phyloP scores from a whole-genome alignment of 2,797 vertebrate species.

The Siniperca scherzeri region DNA sequence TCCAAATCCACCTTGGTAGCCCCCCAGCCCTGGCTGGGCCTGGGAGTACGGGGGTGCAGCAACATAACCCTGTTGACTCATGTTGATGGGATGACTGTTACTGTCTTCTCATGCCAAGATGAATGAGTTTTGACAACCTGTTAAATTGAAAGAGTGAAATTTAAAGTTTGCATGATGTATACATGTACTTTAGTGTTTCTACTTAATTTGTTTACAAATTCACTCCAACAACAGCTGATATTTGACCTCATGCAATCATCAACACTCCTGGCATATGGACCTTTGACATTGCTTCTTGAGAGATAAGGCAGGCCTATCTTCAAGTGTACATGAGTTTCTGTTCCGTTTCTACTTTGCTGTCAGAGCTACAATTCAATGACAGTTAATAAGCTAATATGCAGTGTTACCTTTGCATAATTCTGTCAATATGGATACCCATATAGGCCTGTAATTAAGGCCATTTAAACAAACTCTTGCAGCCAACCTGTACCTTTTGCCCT shows the following conservation, averaged over 20 bases:
- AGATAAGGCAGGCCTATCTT: constrained; percentile 72
- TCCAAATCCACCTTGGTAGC: constrained; percentile 88
- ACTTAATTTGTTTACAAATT: constrained; percentile 8
- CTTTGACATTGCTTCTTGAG: constrained; percentile 71
- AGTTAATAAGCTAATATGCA: neutral
- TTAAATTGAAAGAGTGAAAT: neutral
- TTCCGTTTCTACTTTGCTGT: constrained; percentile 26
- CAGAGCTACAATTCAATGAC: neutral
- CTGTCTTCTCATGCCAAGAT: constrained; percentile 83
- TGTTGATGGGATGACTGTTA: constrained; percentile 72
- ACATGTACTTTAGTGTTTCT: neutral
- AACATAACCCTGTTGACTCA: constrained; percentile 98
- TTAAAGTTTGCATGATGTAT: neutral
- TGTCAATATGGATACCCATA: neutral
- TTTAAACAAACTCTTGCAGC: neutral
- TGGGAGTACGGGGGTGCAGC: constrained; percentile 94
- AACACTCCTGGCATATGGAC: constrained; percentile 64
- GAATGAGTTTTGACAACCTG: constrained; percentile 64
- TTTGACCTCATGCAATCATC: constrained; percentile 56
- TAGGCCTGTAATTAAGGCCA: neutral
- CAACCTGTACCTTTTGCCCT: neutral
- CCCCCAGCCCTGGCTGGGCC: constrained; percentile 91
- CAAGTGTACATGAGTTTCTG: constrained; percentile 3
- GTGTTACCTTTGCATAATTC: neutral
- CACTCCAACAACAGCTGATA: constrained; percentile 35